Evolutionary conservation across 2,888 invertebrate species (phyloP), one percentile per base, ranked within the genome.

Genomic region (Scaptomyza polygonia): DNA sequence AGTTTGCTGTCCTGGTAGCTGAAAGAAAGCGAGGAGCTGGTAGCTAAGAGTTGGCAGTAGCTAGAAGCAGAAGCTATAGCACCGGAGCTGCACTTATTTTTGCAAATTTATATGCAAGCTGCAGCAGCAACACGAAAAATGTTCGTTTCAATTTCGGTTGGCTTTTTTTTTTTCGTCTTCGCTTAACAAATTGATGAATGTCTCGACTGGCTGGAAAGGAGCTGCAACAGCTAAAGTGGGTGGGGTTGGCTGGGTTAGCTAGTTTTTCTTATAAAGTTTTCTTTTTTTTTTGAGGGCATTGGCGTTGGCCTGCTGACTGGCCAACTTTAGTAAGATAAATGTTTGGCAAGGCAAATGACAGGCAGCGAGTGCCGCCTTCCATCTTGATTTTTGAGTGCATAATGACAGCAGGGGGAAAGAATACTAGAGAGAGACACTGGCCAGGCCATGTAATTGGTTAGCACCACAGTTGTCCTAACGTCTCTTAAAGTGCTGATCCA

Each of bases 321-420:
- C 66, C 76, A 80, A 86, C 75, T 86, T 84, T 84, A 86, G 81
- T 72, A 75, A 78, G 87, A 86, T 84, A 82, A 86, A 81, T 86
- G 81, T 78, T 81, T 72, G 82, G 27, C 62, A 65, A 71, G 87
- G 85, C 75, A 81, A 81, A 86, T 86, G 85, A 86, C 86, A 86
- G 86, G 68, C 82, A 70, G 76, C 72, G 76, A 68, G 70, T 70
- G 85, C 67, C 75, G 79, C 68, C 75, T 84, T 77, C 79, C 74
- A 81, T 86, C 82, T 86, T 86, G 85, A 81, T 86, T 81, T 85
- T 81, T 86, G 87, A 81, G 81, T 72, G 79, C 82, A 81, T 81
- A 86, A 86, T 86, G 87, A 86, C 85, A 81, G 78, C 64, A 64
- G 81, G 34, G 6, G 6, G n/a, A 34, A 34, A n/a, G n/a, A n/a